These are phyloP conservation scores for Vannuccia rotundouncinata DNA, from an alignment of 2,888 invertebrate species.

Conservation along the genomic window DNA sequence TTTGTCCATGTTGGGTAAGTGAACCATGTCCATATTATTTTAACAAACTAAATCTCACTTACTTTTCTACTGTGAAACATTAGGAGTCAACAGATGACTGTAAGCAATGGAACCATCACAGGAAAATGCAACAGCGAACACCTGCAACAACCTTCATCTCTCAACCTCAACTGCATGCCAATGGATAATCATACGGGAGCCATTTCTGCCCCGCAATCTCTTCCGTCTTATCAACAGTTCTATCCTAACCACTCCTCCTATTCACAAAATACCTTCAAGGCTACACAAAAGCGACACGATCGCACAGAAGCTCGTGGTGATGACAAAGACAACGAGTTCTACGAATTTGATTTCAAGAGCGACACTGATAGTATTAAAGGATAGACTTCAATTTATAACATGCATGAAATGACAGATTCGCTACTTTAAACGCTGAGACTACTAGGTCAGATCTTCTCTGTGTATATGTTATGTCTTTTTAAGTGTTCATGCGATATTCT, in stretches of 20 bases:
- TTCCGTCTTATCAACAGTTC: not conserved
- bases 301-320: not conserved
- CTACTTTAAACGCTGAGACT: not conserved
- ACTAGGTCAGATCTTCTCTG: not conserved
- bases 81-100: conserved; percentile 35
- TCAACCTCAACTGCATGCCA: not conserved
- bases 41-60: not conserved
- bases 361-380: conserved; percentile 17
- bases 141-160: not conserved
- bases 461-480: not conserved
- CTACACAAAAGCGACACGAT: not conserved
- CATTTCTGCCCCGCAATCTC: not conserved
- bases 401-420: not conserved
- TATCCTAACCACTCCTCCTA: not conserved
- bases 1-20: conserved; percentile 37
- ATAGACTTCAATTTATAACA: not conserved
- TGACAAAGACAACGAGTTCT: conserved; percentile 10
- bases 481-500: not conserved
- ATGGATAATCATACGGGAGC: not conserved
- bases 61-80: not conserved
- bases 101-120: conserved; percentile 28
- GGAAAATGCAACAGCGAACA: not conserved
- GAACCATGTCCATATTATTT: not conserved
- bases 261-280: not conserved
- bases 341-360: conserved; percentile 12